Percentiles rank a stretch among this genome's conserved stretches.
Conservation (phyloP, 2,113 vertebrate genomes). For the Paramisgurnus dabryanus region DNA sequence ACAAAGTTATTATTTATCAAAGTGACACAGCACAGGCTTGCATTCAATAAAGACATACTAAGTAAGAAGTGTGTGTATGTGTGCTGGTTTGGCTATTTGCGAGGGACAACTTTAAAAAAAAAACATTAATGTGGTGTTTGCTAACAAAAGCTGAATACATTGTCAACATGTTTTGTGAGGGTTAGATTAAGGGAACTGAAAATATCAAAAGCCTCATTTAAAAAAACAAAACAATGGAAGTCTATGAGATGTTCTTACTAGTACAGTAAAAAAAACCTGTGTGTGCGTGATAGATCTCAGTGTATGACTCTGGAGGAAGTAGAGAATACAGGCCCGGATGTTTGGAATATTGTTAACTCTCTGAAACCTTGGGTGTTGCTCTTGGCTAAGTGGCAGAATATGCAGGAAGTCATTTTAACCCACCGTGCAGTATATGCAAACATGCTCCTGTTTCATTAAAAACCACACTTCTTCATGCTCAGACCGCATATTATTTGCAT, state of each 20-base stretch:
- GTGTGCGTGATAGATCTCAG: conserved; percentile 1
- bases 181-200: too few relatives aligned
- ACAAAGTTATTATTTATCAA: not conserved
- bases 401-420: conserved; percentile 44
- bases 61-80: not conserved
- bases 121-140: too few relatives aligned
- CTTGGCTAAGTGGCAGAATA: conserved; percentile 37
- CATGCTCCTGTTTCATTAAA: conserved; percentile 47
- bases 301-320: conserved; percentile 22
- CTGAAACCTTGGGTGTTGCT: conserved; percentile 40
- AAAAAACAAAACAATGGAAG: too few relatives aligned
- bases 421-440: not conserved
- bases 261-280: not conserved
- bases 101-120: too few relatives aligned
- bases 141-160: too few relatives aligned
- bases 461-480: conserved; percentile 39
- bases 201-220: too few relatives aligned
- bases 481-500: conserved; percentile 25
- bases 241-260: too few relatives aligned
- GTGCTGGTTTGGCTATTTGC: too few relatives aligned
- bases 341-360: conserved; percentile 48
- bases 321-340: conserved; percentile 20
- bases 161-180: too few relatives aligned
- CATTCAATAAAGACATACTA: not conserved
- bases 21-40: not conserved